These are phyloP conservation scores for Zalophus californianus DNA, from an alignment of 2,797 vertebrate species.

Conservation along the genomic window DNA sequence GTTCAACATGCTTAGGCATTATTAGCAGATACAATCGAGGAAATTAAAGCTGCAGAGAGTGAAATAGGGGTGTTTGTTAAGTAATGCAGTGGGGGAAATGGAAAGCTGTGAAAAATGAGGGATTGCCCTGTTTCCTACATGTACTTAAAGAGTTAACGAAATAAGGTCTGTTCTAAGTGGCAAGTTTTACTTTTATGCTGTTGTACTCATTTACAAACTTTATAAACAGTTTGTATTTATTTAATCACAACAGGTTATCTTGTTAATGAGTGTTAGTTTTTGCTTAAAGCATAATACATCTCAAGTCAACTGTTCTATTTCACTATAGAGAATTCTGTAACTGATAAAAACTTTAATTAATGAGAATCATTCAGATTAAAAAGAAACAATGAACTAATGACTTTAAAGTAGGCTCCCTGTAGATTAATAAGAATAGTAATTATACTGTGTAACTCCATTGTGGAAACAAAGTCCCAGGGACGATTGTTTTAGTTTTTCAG, in stretches of 20 bases:
- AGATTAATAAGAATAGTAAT: conserved; percentile 76
- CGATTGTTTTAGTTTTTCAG: conserved; percentile 40
- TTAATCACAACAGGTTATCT: conserved; percentile 88
- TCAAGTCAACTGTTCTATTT: conserved; percentile 82
- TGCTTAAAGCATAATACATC: conserved; percentile 85
- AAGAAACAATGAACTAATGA: conserved; percentile 86
- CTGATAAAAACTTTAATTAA: conserved; percentile 83
- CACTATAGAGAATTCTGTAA: conserved; percentile 80
- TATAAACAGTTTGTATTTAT: conserved; percentile 84
- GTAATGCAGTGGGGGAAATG: neutral
- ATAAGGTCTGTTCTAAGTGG: conserved; percentile 69
- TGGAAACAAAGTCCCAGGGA: neutral
- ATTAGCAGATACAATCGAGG: conserved; percentile 54
- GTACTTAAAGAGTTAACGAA: conserved; percentile 48
- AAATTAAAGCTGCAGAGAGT: conserved; percentile 54
- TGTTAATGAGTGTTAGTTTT: conserved; percentile 88
- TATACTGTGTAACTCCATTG: conserved; percentile 57
- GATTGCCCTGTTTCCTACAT: neutral
- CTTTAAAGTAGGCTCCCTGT: conserved; percentile 85
- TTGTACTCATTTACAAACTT: conserved; percentile 79
- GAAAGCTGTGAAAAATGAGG: conserved; percentile 38
- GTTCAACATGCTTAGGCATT: conserved; percentile 26
- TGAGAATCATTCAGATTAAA: conserved; percentile 84
- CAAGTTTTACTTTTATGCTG: conserved; percentile 78
- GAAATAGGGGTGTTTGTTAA: conserved; percentile 72